Conservation (phyloP, 2,888 invertebrate genomes). For the Helobdella robusta region DNA sequence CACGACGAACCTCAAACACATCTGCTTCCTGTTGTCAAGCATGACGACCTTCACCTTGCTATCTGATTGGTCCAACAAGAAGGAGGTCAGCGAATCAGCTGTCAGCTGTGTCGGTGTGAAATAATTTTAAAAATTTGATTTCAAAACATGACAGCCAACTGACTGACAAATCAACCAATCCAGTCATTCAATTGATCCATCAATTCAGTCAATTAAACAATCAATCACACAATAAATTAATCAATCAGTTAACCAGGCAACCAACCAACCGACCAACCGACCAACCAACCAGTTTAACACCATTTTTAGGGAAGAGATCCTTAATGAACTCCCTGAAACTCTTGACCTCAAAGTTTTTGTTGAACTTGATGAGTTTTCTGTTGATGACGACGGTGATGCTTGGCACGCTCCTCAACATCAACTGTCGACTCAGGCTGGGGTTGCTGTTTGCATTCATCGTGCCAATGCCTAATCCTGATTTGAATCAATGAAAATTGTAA, state of each 20-base stretch:
- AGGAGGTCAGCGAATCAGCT: conserved; percentile 63
- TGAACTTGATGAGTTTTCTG: conserved; percentile 74
- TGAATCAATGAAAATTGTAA: neutral
- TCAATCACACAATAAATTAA: neutral
- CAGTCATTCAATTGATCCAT: too few relatives aligned
- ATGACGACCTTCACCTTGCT: conserved; percentile 81
- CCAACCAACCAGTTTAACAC: conserved; percentile 34
- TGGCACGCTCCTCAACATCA: conserved; percentile 73
- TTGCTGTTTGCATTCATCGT: conserved; percentile 73
- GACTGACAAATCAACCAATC: neutral
- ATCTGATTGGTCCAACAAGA: conserved; percentile 79
- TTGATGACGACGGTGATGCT: conserved; percentile 70
- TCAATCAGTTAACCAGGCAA: too few relatives aligned
- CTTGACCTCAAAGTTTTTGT: conserved; percentile 58
- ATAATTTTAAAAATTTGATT: neutral
- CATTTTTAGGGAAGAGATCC: conserved; percentile 66
- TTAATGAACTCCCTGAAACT: conserved; percentile 70
- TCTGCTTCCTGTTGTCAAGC: conserved; percentile 60
- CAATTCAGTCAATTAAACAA: neutral
- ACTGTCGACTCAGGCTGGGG: conserved; percentile 63
- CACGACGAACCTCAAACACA: conserved; percentile 74
- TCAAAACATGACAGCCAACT: neutral
- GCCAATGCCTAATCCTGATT: conserved; percentile 52
- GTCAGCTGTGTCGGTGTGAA: conserved; percentile 51
- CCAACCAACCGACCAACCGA: neutral